Conservation (phyloP, 1,140 invertebrate species). For the Maconellicoccus hirsutus region DNA sequence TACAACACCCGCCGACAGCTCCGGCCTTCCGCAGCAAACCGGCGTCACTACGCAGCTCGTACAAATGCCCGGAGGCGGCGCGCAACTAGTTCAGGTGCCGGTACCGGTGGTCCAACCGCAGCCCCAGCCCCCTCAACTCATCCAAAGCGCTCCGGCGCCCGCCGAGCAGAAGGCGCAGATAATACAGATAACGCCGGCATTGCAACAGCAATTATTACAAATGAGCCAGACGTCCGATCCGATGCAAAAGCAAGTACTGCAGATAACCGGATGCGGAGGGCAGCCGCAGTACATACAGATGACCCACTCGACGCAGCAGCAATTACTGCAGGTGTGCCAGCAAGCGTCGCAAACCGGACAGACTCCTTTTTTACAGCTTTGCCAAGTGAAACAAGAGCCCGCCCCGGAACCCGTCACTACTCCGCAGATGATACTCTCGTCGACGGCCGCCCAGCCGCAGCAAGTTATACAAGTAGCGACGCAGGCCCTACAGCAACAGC, state of each 20-base stretch:
- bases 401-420: not conserved
- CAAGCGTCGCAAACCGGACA: not conserved
- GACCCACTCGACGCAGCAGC: not conserved
- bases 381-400: not conserved
- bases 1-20: not conserved
- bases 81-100: not conserved
- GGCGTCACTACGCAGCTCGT: not conserved
- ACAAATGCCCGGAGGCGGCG: not conserved
- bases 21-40: not conserved
- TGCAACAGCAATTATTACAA: not conserved
- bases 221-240: not conserved
- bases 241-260: not conserved
- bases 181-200: not conserved
- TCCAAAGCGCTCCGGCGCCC: conserved; percentile 11
- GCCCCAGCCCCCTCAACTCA: not conserved
- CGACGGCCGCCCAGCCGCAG: not conserved
- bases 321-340: not conserved
- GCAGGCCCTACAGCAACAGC: conserved; percentile 29
- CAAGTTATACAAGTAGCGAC: conserved; percentile 22
- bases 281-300: not conserved
- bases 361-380: not conserved
- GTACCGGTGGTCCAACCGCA: too few relatives aligned
- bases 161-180: conserved; percentile 12
- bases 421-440: not conserved
- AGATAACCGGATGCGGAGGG: not conserved